Percentiles rank a stretch among this genome's conserved stretches.
These are phyloP conservation scores for Liasis olivaceus DNA, from an alignment of 2,797 vertebrate genomes.

Conservation along the genomic window DNA sequence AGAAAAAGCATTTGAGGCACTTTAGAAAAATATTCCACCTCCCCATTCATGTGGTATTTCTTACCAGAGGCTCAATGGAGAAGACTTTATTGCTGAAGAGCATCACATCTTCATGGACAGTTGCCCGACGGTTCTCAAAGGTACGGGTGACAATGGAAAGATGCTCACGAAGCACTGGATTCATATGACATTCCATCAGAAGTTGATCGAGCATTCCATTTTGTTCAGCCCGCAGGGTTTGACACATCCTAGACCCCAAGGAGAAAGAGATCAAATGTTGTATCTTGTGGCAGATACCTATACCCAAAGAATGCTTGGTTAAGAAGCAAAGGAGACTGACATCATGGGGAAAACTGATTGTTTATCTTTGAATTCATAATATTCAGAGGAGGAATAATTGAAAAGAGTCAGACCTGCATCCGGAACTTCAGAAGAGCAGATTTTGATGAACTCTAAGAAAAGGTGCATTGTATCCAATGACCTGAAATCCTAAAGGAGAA, in stretches of 20 bases:
- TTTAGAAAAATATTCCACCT: background rate
- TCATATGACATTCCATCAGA: conserved; percentile 66
- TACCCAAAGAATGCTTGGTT: background rate
- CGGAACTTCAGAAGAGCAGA: background rate
- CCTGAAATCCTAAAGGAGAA: background rate
- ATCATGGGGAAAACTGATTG: background rate
- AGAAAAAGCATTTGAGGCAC: background rate
- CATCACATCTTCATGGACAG: conserved; percentile 57
- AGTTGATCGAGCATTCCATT: conserved; percentile 58
- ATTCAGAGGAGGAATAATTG: background rate
- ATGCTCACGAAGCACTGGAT: conserved; percentile 60
- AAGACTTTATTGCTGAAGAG: conserved; percentile 69
- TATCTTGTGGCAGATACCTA: background rate
- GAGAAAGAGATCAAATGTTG: conserved; percentile 23
- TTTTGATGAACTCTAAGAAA: background rate
- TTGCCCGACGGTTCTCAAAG: conserved; percentile 64
- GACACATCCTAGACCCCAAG: conserved; percentile 60
- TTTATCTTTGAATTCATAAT: background rate
- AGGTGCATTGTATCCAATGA: background rate
- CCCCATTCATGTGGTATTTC: background rate
- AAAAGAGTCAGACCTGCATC: background rate
- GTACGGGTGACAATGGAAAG: conserved; percentile 64
- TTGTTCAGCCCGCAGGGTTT: conserved; percentile 62
- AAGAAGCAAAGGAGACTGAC: background rate
- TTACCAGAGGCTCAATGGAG: conserved; percentile 76